Evolutionary conservation across 2,797 vertebrate genomes (phyloP), one percentile per base, ranked within the genome.

Genomic region (Aulostomus chinensis): DNA sequence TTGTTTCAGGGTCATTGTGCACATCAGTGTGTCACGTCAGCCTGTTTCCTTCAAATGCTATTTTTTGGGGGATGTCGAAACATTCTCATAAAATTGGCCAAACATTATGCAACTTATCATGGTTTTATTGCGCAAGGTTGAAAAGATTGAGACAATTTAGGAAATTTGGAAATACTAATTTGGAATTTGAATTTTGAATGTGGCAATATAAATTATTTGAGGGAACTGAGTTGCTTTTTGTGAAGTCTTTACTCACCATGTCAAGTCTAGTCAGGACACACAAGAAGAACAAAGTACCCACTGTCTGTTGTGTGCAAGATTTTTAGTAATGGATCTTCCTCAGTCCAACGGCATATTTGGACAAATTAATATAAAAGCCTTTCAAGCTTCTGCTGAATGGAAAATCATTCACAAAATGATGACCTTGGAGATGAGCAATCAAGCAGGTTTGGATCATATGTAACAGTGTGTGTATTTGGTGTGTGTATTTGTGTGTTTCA

Each of bases 271-370:
- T 32, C 29, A 14, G 31, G 63, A 56, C 61, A 18, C 39, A 28
- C 47, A 36, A 58, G 35, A 58, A 68, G 54, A 74, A 49, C 49
- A 48, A 45, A 51, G 24, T 16, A 51, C 43, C 50, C 53, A 32
- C 52, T 72, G 68, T 72, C 69, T 79, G 30, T 73, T 79, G 73
- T 71, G 37, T 37, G 59, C 39, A 17, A 50, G 39, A 25, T 72
- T 56, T 51, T 48, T 41, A 22, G 59, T 68, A 4, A 74, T 83
- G 73, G 85, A 85, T 86, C 81, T 88, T 74, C 78, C 80, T 81
- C 47, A 80, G 43, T 50, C 45, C 35, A 56, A 70, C 54, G 46
- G 51, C 73, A 55, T 55, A 68, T 77, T 76, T 74, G 63, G 66
- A 69, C 68, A 76, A 63, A 78, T 75, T 74, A 77, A 49, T 68